Evolutionary conservation across 2,888 invertebrate genomes (phyloP), one percentile per base, ranked within the genome.

Genomic region (Rhyacophila evoluta): DNA sequence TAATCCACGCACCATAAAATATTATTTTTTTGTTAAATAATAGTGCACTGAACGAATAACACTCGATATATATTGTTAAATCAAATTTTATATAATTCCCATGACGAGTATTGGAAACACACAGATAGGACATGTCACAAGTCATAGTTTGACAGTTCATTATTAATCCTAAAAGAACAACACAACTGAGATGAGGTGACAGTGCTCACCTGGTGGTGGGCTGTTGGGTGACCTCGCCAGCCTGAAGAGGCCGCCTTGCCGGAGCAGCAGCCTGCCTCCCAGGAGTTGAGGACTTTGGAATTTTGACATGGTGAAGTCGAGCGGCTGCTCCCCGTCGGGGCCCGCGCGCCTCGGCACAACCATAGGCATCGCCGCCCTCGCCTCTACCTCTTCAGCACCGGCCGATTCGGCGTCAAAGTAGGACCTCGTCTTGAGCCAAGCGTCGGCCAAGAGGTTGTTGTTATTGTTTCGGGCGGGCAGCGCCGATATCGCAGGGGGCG

Each of bases 251-350:
- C 83, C 81, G 83, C 82, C 80, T 78, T 79, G 86, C 85, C 79
- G 86, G 85, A 83, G 86, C 85, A 75, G 81, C 72, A 77, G 78
- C 27, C 76, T 39, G 38, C 79, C 86, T 84, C 77, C 81, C 71
- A 78, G 81, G 55, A 77, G 80, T 82, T 84, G 87, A 68, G 81
- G 76, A 73, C 84, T 87, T 82, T 87, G 88, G 82, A 91, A 87
- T 81, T 91, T 91, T 81, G 91, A 91, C 90, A 93, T 93, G 86
- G 94, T 94, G 88, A 94, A 94, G 90, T 94, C 94, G 84, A 94
- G 89, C 84, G 94, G 94, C 88, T 93, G 93, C 86, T 91, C 91
- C 78, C 87, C 77, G 85, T 88, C 86, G 90, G 89, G 87, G 86
- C 85, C 81, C 87, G 85, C 84, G 87, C 86, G 83, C 86, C 92